phyloP scores from a whole-genome alignment of 2,113 vertebrate species.

The Rhagologus leucostigma region DNA sequence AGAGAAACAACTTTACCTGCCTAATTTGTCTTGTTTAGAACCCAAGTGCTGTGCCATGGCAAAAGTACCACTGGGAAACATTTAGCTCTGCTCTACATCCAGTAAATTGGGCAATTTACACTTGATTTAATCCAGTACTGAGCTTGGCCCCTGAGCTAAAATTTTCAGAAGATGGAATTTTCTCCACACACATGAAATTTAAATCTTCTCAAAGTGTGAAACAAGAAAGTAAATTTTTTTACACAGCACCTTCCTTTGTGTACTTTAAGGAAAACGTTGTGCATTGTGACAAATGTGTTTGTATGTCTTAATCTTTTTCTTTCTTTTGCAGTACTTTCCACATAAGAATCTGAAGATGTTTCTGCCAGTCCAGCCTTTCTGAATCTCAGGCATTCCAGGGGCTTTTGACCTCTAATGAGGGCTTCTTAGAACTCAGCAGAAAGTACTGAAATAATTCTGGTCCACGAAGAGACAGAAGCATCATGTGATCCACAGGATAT shows the following conservation, averaged over 20 bases:
- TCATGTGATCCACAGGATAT: neutral
- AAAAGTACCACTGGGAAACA: neutral
- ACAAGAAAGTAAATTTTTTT: neutral
- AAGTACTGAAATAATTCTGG: neutral
- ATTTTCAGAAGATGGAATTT: neutral
- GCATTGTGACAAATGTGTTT: neutral
- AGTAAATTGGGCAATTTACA: neutral
- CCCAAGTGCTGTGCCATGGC: neutral
- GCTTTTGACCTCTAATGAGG: neutral
- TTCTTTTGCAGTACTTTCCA: slow-evolving; percentile 89
- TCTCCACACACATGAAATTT: neutral
- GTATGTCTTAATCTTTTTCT: neutral
- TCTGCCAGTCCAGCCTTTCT: neutral
- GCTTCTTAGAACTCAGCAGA: neutral
- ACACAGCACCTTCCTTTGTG: neutral
- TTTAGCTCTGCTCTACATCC: neutral
- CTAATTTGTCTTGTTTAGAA: neutral
- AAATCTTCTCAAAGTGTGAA: neutral
- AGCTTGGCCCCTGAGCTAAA: neutral
- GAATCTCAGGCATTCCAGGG: slow-evolving; percentile 49
- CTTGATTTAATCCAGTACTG: neutral
- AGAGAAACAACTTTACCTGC: neutral
- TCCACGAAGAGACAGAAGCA: neutral
- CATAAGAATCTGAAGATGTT: slow-evolving; percentile 88
- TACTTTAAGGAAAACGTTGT: neutral